Base-by-base conservation (phyloP, 2,888 invertebrate genomes). In the Rhingia campestris region DNA sequence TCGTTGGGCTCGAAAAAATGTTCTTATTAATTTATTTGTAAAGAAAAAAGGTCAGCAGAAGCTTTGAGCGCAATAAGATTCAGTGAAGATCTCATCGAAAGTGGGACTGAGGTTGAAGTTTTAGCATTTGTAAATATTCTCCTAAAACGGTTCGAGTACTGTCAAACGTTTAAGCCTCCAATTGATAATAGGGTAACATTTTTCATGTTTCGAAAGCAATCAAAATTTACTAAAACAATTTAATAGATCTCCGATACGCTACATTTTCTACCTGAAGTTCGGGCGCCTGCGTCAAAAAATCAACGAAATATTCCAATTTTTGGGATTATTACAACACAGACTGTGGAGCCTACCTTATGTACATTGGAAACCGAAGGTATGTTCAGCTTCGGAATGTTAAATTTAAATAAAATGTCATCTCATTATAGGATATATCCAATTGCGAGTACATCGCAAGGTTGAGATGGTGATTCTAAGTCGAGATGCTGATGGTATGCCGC, bases 91-190 rank as follows among this genome's bases (percentile, higher is more conserved):
- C 92, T 95, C 4, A 91, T 95, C 14, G 91, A 93, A 0, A 93
- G 94, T 87, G 95, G 94, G 0, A 94, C 94, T 0, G 94, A 95
- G 87, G 94, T 95, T 14, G 96, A 96, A 91, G 92, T 96, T 37
- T 92, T 96, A 0, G 94, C 94, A 12, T 93, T 95, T 70, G 93
- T 94, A 69, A 93, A 93, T 22, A 92, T 94, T 0, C 93, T 95
- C 4, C 90, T 95, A 4, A 93, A 93, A 6, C 93, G 95, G 56
- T 92, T 96, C 85, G 94, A 95, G 88, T 92, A 92, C 81, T 95
- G 92, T 89, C 92, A 93, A 14, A 93, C 93, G 87, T 92, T 93
- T 39, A 93, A 92, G 86, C 89, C 92, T 6, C 91, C 93, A 0
- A 89, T 86, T 86, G 91, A 91, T 87, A 88, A 90, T 6, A 91